Percentiles rank a stretch among this genome's conserved stretches.
Evolutionary conservation across 2,888 invertebrate species (phyloP).

Genomic region (Actias luna): DNA sequence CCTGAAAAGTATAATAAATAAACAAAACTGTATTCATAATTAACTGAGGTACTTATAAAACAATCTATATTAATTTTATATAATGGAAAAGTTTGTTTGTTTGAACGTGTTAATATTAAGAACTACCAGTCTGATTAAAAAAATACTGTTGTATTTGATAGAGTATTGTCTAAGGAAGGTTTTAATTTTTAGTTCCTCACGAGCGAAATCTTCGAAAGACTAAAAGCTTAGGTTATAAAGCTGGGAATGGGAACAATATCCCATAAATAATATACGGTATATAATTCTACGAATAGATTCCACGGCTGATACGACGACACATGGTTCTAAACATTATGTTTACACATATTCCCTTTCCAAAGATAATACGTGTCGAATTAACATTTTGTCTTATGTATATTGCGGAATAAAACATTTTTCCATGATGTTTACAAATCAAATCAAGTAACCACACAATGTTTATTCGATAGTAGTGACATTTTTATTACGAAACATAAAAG

Average conservation of each 20-base stretch:
- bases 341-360: neutral
- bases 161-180: too few species aligned
- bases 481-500: conserved; percentile 63
- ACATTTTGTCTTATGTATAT: neutral
- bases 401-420: neutral
- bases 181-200: too few species aligned
- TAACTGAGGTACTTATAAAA: too few species aligned
- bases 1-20: too few species aligned
- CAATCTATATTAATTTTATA: too few species aligned
- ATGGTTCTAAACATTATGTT: neutral
- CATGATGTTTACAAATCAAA: conserved; percentile 23
- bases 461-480: conserved; percentile 55
- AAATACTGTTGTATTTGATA: too few species aligned
- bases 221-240: neutral
- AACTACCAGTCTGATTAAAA: too few species aligned
- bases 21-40: too few species aligned
- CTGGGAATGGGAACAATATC: neutral
- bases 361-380: neutral
- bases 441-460: conserved; percentile 43
- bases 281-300: neutral
- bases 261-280: neutral
- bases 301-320: neutral
- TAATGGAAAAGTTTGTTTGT: too few species aligned
- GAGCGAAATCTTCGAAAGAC: too few species aligned
- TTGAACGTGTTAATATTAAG: too few species aligned